Conservation (phyloP, 2,888 invertebrate species). For the Celastrina argiolus region DNA sequence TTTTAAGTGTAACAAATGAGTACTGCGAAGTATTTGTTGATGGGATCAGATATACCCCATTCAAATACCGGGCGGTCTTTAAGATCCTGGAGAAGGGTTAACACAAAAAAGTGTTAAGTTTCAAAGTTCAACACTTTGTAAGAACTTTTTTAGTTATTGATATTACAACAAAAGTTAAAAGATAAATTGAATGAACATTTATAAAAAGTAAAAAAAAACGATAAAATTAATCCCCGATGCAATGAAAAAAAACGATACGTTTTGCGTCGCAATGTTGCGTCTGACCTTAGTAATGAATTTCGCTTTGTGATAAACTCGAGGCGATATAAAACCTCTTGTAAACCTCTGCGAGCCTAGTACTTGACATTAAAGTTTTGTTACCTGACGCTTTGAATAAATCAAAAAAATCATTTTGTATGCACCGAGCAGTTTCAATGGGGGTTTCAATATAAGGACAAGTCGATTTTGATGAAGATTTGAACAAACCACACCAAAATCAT, state of each 20-base stretch:
- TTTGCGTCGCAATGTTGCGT: neutral
- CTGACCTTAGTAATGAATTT: neutral
- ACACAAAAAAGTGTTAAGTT: conserved; percentile 1
- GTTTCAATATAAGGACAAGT: neutral
- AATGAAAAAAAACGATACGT: neutral
- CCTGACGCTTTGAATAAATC: neutral
- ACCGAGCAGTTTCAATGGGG: too few species aligned
- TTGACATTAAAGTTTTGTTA: neutral
- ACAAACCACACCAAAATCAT: neutral
- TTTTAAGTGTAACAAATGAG: neutral
- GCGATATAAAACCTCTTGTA: neutral
- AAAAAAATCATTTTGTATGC: neutral
- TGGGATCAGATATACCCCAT: neutral
- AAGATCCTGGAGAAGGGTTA: neutral
- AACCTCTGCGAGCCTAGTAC: neutral
- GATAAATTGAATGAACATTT: neutral
- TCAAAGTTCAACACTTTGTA: neutral
- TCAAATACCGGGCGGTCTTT: neutral
- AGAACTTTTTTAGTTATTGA: neutral
- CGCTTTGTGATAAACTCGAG: neutral
- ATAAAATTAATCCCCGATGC: neutral
- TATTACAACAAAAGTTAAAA: neutral
- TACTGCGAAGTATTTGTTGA: neutral
- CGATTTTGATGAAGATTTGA: neutral
- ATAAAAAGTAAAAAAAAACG: neutral